Conservation (phyloP, 2,797 vertebrate species). For the Cercopithecus neglectus region DNA sequence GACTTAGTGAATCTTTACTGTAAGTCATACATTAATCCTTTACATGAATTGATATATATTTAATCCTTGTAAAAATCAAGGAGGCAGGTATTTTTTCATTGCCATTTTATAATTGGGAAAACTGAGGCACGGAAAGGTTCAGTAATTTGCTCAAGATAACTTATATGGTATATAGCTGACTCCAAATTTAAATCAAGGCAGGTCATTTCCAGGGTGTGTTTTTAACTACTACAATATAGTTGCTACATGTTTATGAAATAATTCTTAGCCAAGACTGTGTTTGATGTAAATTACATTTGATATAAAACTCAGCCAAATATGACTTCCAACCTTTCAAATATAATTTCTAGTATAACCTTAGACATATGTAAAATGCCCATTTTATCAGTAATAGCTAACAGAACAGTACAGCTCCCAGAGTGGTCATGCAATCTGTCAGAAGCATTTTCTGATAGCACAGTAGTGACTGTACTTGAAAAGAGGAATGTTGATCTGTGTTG, state of each 20-base stretch:
- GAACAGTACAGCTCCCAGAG: slow-evolving; percentile 60
- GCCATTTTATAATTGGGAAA: not conserved
- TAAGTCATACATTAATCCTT: not conserved
- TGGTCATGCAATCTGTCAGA: slow-evolving; percentile 68
- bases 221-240: slow-evolving; percentile 7
- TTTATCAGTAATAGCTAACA: slow-evolving; percentile 66
- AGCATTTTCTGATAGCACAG: slow-evolving; percentile 71
- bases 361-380: slow-evolving; percentile 11
- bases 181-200: not conserved
- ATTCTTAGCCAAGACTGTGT: slow-evolving; percentile 26
- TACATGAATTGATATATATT: not conserved
- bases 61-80: not conserved
- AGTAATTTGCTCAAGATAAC: not conserved
- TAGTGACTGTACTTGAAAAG: slow-evolving; percentile 62
- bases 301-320: slow-evolving; percentile 63
- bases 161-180: not conserved
- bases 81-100: not conserved
- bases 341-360: slow-evolving; percentile 50
- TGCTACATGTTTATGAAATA: slow-evolving; percentile 33
- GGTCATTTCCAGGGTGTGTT: not conserved
- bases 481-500: slow-evolving; percentile 49
- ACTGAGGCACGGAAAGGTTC: not conserved
- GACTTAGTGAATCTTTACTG: not conserved
- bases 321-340: slow-evolving; percentile 36
- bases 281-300: slow-evolving; percentile 71